Evolutionary conservation across 2,113 vertebrate genomes (phyloP).

Genomic region (Motacilla tschutschensis): DNA sequence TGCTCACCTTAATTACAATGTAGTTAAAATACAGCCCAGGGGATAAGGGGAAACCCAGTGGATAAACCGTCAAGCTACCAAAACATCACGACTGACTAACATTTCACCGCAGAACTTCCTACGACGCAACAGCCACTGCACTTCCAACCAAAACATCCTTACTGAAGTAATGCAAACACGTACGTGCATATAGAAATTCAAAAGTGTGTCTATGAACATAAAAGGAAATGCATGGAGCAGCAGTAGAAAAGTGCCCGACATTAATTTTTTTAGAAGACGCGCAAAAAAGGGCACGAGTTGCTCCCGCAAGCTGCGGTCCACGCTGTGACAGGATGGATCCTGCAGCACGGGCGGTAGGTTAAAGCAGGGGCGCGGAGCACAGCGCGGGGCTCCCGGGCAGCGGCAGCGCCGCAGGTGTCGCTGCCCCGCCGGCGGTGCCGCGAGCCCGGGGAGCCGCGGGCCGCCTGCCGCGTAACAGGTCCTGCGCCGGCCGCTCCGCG

Average conservation of each 20-base stretch:
- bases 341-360: background rate
- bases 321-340: fast-evolving
- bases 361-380: background rate
- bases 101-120: background rate
- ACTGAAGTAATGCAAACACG: fast-evolving
- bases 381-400: fast-evolving
- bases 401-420: background rate
- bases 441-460: background rate
- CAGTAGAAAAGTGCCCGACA: background rate
- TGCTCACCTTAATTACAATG: background rate
- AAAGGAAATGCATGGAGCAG: fast-evolving
- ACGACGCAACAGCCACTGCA: background rate
- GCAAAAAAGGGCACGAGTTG: too few species aligned
- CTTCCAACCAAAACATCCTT: background rate
- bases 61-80: background rate
- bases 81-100: background rate
- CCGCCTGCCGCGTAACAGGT: background rate
- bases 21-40: background rate
- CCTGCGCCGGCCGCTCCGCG: background rate
- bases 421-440: fast-evolving
- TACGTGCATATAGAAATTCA: fast-evolving
- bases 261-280: fast-evolving
- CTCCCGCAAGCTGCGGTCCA: fast-evolving
- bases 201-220: fast-evolving
- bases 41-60: background rate